These are phyloP conservation scores for Rhynchotus rufescens DNA, from an alignment of 2,797 vertebrate genomes.

Conservation along the genomic window DNA sequence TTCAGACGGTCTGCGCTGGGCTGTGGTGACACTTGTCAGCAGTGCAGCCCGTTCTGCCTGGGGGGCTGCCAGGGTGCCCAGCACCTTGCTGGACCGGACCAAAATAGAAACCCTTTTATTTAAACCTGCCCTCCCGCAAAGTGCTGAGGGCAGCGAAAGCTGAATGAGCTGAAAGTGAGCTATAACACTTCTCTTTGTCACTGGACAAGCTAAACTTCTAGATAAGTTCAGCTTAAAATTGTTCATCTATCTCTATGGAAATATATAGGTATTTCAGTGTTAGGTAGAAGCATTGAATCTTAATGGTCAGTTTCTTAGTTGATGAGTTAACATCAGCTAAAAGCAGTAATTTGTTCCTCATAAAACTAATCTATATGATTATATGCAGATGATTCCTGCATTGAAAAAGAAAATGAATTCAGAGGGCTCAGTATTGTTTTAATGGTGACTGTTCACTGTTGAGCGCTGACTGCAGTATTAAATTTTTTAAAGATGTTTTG, in stretches of 20 bases:
- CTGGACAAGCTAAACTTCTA: too few species aligned
- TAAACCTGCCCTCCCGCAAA: not conserved
- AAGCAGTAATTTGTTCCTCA: not conserved
- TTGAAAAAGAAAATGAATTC: too few species aligned
- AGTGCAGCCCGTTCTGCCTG: not conserved
- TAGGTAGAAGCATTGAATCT: not conserved
- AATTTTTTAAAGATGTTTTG: not conserved
- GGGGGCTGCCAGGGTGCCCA: too few species aligned
- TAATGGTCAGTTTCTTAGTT: not conserved
- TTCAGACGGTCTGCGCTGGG: not conserved
- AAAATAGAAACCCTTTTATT: not conserved
- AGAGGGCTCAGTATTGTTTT: not conserved
- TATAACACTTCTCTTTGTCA: not conserved
- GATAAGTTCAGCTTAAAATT: too few species aligned
- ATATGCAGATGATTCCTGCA: not conserved
- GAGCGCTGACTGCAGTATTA: too few species aligned
- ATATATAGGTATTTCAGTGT: rapidly evolving
- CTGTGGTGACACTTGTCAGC: not conserved
- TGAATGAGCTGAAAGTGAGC: not conserved
- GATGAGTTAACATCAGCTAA: too few species aligned
- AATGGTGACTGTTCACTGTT: not conserved
- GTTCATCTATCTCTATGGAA: too few species aligned
- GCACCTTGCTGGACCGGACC: not conserved
- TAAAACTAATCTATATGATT: not conserved
- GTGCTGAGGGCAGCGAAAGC: rapidly evolving